phyloP scores from a whole-genome alignment of 2,888 invertebrate genomes.

The Lamellibrachia columna region DNA sequence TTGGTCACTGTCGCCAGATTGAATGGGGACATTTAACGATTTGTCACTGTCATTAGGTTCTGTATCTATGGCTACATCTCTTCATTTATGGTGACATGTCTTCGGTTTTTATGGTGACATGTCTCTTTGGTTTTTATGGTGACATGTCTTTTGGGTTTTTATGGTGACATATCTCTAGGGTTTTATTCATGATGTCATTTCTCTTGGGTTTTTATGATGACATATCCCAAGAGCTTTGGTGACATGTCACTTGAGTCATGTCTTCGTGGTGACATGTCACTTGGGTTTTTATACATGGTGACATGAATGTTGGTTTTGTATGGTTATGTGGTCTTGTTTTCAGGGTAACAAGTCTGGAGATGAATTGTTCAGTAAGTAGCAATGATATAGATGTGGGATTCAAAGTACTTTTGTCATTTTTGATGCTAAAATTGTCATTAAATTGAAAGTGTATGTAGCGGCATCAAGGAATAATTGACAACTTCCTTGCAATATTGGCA shows the following conservation, averaged over 20 bases:
- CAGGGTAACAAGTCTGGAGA: neutral
- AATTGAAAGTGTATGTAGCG: neutral
- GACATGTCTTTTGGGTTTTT: neutral
- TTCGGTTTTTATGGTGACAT: neutral
- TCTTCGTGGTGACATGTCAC: neutral
- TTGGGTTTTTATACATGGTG: neutral
- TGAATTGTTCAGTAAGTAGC: neutral
- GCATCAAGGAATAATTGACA: neutral
- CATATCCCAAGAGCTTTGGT: neutral
- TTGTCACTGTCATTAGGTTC: neutral
- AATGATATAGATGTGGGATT: neutral
- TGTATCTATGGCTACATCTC: neutral
- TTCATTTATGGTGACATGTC: neutral
- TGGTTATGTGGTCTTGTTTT: neutral
- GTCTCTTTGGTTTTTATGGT: neutral
- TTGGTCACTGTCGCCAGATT: neutral
- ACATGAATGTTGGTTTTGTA: neutral
- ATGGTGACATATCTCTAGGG: neutral
- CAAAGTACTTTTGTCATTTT: slow-evolving; percentile 11
- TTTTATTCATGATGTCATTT: neutral
- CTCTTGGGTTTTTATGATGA: neutral
- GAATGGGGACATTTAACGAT: neutral
- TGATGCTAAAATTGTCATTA: slow-evolving; percentile 16
- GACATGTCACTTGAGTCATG: neutral
- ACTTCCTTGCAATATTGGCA: slow-evolving; percentile 5